Conservation (phyloP, 2,888 invertebrate genomes). For the Lepidonotus clava region DNA sequence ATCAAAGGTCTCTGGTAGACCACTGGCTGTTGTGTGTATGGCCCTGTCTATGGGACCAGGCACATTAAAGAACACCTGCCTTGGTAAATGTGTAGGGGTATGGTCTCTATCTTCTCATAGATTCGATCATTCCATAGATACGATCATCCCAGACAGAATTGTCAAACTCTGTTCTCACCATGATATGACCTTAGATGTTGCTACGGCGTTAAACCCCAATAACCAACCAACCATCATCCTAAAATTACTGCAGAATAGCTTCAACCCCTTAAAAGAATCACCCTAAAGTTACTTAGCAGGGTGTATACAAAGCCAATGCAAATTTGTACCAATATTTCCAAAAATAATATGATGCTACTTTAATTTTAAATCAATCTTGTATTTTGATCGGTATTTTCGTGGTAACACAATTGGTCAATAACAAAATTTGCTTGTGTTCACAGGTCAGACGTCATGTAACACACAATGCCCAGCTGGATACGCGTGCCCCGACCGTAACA, state of each 20-base stretch:
- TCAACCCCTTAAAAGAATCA: background rate
- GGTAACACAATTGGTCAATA: background rate
- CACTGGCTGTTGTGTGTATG: too few species aligned
- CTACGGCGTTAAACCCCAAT: background rate
- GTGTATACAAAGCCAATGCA: background rate
- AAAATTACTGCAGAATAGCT: background rate
- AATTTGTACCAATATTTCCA: background rate
- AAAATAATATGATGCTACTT: background rate
- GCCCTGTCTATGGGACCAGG: too few species aligned
- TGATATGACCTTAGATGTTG: background rate
- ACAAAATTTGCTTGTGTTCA: background rate
- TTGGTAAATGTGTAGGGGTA: too few species aligned
- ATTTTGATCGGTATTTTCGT: background rate
- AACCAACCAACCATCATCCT: background rate
- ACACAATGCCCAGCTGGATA: constrained; percentile 71
- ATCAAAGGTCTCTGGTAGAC: too few species aligned
- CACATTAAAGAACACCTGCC: too few species aligned
- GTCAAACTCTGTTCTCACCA: too few species aligned
- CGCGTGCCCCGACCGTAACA: constrained; percentile 68
- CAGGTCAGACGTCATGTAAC: constrained; percentile 70
- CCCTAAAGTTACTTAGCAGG: background rate
- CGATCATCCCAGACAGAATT: too few species aligned
- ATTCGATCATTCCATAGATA: too few species aligned
- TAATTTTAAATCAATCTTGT: background rate
- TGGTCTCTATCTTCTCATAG: too few species aligned